Evolutionary conservation across 2,113 vertebrate species (phyloP).

Genomic region (Rhagologus leucostigma): DNA sequence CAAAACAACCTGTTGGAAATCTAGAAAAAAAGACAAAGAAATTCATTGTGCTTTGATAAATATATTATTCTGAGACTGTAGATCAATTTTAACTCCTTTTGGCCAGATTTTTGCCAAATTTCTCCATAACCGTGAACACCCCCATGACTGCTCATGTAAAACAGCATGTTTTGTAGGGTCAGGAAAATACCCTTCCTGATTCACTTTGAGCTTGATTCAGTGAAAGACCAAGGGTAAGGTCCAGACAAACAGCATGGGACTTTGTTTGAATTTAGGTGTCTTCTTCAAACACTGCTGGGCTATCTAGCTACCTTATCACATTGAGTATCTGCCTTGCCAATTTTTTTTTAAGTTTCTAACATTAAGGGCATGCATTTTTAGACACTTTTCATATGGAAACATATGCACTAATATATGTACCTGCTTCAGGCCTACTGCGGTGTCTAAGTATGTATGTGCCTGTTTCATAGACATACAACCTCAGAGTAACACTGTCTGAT

Average conservation of each 20-base stretch:
- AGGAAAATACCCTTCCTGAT: background rate
- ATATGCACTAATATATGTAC: background rate
- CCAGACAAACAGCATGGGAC: background rate
- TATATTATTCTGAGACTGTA: background rate
- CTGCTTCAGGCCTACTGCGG: background rate
- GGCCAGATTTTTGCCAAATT: background rate
- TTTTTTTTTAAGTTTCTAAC: background rate
- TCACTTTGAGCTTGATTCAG: background rate
- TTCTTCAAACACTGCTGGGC: background rate
- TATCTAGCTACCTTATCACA: background rate
- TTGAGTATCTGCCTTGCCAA: background rate
- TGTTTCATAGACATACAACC: background rate
- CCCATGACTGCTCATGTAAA: background rate
- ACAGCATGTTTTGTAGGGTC: background rate
- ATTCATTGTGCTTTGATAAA: background rate
- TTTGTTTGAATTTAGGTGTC: background rate
- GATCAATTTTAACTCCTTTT: background rate
- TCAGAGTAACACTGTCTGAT: background rate
- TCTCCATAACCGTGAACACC: background rate
- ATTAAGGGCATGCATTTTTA: background rate
- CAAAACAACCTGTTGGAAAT: background rate
- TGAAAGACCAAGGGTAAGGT: background rate
- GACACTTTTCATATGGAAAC: background rate
- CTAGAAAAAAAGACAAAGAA: background rate
- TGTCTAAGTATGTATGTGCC: accelerated